Base-by-base conservation (phyloP, 2,113 vertebrate species). In the Phrynosoma blainvillii region DNA sequence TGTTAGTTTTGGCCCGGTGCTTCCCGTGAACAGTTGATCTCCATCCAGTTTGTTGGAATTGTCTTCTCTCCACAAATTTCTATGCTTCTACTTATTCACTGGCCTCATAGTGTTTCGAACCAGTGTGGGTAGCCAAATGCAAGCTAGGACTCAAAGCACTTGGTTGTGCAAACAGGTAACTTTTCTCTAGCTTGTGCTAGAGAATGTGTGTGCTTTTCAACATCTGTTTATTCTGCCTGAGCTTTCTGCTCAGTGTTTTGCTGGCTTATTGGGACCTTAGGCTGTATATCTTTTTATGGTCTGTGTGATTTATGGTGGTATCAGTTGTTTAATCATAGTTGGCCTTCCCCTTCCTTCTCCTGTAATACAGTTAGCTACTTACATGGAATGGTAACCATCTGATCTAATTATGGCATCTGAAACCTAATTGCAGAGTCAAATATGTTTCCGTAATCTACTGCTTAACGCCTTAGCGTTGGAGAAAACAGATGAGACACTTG, bases 401-500 rank as follows among this genome's bases (percentile, higher is more conserved):
- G 90, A 93, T 95, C 77, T 94, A 94, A 94, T 94, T 93, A 92
- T 85, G 66, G 83, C 78, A 47, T 90, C 87, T 93, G 91, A 91
- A 94, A 95, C 30, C 91, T 93, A 93, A 92, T 93, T 94, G 92
- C 71, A 75, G 89, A 94, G 87, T 84, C 77, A 90, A 87, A 92
- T 93, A 92, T 93, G 70, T 92, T 93, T 94, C 90, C 7, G 84
- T 95, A 95, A 94, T 92, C 82, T 90, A 76, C 85, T 71, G 84
- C 62, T 81, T 94, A 92, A 92, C 82, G 30, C 65, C 52, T 92
- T 81, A 81, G 0, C 56, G 77, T 87, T 91, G 71, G 87, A 7
- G 84, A 88, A 94, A 87, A 92, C 56, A 83, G 92, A 91, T 91
- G 76, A 1, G 11, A 82, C 79, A 36, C 0, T 47, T 47, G 47